Percentiles rank a stretch among this genome's conserved stretches.
phyloP scores from a whole-genome alignment of 2,797 vertebrate genomes.

The Neosilurus mollespiculum region DNA sequence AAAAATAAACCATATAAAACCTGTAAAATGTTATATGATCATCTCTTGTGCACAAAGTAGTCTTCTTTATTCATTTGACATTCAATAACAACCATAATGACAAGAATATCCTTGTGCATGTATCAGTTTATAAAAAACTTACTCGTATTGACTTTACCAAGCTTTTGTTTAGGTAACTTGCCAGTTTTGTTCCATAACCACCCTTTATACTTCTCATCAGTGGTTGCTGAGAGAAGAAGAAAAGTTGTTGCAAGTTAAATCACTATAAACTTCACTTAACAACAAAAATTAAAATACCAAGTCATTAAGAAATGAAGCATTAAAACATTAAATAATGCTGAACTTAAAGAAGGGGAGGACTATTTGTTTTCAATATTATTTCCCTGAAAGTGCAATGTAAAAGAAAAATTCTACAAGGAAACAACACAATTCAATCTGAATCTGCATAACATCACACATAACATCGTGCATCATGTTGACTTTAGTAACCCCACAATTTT shows the following conservation, averaged over 20 bases:
- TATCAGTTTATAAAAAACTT: background rate
- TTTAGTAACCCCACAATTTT: background rate
- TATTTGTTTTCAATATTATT: background rate
- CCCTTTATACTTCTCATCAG: slow-evolving; percentile 64
- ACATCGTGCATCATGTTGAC: background rate
- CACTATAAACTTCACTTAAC: slow-evolving; percentile 26
- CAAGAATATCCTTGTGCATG: background rate
- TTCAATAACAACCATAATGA: background rate
- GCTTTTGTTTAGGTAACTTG: slow-evolving; percentile 60
- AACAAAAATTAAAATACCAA: slow-evolving; percentile 7
- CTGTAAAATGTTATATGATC: background rate
- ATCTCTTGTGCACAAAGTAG: background rate
- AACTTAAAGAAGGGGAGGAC: background rate
- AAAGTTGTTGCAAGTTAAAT: slow-evolving; percentile 50
- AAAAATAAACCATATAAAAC: background rate
- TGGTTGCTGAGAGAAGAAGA: slow-evolving; percentile 65
- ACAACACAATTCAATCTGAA: background rate
- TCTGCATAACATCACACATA: background rate
- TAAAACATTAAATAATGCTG: background rate
- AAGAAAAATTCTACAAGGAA: background rate
- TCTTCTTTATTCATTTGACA: background rate
- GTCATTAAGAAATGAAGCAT: background rate
- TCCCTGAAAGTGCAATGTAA: background rate
- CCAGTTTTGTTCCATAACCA: slow-evolving; percentile 61
- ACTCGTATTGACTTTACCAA: slow-evolving; percentile 55